phyloP scores from a whole-genome alignment of 2,113 vertebrate genomes.

The Typhlomys cinereus region DNA sequence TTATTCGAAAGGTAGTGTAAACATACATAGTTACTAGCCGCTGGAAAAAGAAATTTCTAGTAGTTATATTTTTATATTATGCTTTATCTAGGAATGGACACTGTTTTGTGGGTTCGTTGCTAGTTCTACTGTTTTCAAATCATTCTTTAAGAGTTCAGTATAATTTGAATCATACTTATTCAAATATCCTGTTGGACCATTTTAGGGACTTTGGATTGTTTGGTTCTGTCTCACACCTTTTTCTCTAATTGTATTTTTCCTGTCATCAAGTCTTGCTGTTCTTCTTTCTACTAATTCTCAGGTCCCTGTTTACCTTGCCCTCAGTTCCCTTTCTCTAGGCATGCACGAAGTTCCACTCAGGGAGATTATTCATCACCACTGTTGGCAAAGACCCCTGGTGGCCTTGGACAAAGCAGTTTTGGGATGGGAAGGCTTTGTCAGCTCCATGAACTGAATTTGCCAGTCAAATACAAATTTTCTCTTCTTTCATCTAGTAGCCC shows the following conservation, averaged over 20 bases:
- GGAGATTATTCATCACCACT: not conserved
- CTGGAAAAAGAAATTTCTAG: not conserved
- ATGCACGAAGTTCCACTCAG: not conserved
- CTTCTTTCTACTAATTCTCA: not conserved
- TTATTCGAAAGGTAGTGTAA: not conserved
- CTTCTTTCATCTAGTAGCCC: not conserved
- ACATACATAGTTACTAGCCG: not conserved
- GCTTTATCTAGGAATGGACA: not conserved
- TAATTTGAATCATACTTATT: no score
- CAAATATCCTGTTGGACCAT: no score
- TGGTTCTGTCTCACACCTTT: not conserved
- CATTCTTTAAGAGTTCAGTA: not conserved
- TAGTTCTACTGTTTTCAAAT: not conserved
- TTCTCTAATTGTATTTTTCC: not conserved
- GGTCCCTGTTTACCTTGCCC: not conserved
- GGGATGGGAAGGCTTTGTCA: not conserved
- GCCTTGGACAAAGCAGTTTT: not conserved
- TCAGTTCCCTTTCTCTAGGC: not conserved
- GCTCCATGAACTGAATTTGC: not conserved
- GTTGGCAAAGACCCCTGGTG: not conserved
- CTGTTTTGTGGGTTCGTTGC: not conserved
- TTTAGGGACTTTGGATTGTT: no score
- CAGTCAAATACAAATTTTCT: not conserved
- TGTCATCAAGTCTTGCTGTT: not conserved
- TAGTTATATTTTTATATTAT: no score